Conservation (phyloP, 53 echinoderm and acorn worm species). For the Holothuria leucospilota region DNA sequence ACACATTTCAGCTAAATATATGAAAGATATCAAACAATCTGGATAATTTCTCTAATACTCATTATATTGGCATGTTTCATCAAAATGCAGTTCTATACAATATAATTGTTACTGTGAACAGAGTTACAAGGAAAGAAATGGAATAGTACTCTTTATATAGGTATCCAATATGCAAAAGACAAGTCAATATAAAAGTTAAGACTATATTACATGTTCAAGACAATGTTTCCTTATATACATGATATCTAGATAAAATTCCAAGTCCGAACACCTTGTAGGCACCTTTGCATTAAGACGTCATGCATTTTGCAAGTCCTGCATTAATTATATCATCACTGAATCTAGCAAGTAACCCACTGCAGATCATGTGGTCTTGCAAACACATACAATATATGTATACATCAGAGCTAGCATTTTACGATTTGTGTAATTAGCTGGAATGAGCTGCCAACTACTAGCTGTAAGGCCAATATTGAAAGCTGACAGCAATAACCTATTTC, state of each 20-base stretch:
- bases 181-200: neutral
- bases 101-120: conserved; percentile 11
- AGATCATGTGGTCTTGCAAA: no score
- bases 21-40: neutral
- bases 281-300: conserved; percentile 16
- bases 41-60: neutral
- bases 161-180: conserved; percentile 41
- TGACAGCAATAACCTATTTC: no score
- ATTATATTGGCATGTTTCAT: conserved; percentile 6
- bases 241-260: neutral
- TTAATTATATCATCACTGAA: no score
- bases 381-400: no score
- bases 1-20: no score
- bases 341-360: no score
- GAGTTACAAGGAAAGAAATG: conserved; percentile 27
- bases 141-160: conserved; percentile 28
- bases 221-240: conserved; percentile 7
- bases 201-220: neutral
- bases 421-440: no score
- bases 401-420: no score
- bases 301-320: no score
- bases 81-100: conserved; percentile 1
- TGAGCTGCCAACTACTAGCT: no score
- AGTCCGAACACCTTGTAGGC: neutral
- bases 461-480: no score